Evolutionary conservation across 2,113 vertebrate genomes (phyloP).

Genomic region (Fulica atra): DNA sequence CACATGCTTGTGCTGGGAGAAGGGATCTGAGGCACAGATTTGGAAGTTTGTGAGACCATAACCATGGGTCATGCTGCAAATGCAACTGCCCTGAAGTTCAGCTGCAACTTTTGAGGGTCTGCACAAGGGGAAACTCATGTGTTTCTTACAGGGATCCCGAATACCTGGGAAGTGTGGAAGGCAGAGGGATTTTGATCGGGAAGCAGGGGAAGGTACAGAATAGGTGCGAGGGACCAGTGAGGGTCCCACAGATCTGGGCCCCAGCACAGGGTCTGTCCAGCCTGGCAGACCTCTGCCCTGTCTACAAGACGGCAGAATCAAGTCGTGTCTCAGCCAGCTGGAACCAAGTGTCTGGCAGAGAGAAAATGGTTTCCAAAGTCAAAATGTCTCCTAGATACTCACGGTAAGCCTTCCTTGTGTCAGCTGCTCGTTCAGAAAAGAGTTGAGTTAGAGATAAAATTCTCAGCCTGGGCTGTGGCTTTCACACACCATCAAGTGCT

Average conservation of each 20-base stretch:
- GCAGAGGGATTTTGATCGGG: background rate
- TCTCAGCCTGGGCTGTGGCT: background rate
- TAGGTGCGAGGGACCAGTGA: accelerated
- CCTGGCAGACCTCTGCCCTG: background rate
- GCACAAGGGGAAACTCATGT: accelerated
- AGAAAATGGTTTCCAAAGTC: constrained; percentile 70
- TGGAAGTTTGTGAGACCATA: background rate
- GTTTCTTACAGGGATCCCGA: background rate
- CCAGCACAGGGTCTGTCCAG: background rate
- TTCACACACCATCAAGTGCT: background rate
- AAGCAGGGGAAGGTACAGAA: background rate
- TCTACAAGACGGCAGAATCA: background rate
- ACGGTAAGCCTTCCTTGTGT: background rate
- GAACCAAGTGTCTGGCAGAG: constrained; percentile 14
- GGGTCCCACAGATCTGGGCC: too few relatives aligned
- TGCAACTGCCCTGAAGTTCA: background rate
- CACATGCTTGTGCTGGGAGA: background rate
- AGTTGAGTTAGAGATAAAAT: constrained; percentile 33
- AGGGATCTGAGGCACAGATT: background rate
- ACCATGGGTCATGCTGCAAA: background rate
- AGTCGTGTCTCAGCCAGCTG: background rate
- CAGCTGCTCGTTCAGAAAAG: constrained; percentile 21
- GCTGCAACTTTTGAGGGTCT: background rate
- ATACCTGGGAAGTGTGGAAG: background rate
- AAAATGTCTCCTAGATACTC: constrained; percentile 60